Evolutionary conservation across 2,113 vertebrate genomes (phyloP).

Genomic region (Diadophis punctatus): DNA sequence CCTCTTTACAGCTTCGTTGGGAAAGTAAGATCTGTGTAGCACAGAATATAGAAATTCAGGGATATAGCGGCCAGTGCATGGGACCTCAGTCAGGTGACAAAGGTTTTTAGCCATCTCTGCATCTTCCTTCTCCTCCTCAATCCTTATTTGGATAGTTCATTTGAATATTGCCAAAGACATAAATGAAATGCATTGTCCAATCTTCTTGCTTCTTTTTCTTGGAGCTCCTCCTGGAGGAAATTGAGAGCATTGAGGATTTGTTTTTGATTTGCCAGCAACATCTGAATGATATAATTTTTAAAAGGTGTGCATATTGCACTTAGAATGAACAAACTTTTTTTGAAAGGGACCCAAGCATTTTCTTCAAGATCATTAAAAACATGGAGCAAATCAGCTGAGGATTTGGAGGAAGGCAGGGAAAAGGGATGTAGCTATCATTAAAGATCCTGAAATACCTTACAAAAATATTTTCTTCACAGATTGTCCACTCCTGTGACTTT

Average conservation of each 20-base stretch:
- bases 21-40: background rate
- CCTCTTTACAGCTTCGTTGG: background rate
- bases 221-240: slow-evolving; percentile 29
- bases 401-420: background rate
- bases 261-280: slow-evolving; percentile 46
- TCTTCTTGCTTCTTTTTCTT: background rate
- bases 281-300: slow-evolving; percentile 34
- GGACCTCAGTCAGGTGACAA: background rate
- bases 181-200: background rate
- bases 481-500: slow-evolving; percentile 21
- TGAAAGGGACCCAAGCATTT: slow-evolving; percentile 41
- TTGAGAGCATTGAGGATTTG: background rate
- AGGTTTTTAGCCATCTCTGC: background rate
- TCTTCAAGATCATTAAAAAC: background rate
- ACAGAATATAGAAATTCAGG: background rate
- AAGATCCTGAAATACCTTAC: slow-evolving; percentile 37
- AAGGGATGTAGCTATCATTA: slow-evolving; percentile 25
- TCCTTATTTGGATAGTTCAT: background rate
- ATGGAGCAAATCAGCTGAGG: slow-evolving; percentile 8
- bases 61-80: background rate
- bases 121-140: background rate
- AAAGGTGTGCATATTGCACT: background rate
- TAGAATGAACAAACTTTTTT: slow-evolving; percentile 38
- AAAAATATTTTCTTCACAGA: slow-evolving; percentile 26
- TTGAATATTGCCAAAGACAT: background rate